Evolutionary conservation across 2,113 vertebrate genomes (phyloP).

Genomic region (Aegotheles bennettii): DNA sequence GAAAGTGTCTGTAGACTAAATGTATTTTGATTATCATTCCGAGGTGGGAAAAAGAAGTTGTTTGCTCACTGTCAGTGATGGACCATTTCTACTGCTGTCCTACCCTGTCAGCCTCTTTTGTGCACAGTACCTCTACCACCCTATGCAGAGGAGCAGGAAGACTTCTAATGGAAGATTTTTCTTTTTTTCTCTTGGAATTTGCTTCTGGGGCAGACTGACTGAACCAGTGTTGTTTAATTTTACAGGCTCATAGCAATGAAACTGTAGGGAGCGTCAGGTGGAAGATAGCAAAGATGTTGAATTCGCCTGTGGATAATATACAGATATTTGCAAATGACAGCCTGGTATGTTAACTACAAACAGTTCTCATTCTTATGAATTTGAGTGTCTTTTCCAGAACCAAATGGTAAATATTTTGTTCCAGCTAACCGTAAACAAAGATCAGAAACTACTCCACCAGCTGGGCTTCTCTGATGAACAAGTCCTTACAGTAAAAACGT

Average conservation of each 20-base stretch:
- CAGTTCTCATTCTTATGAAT: neutral
- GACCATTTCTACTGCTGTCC: neutral
- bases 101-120: neutral
- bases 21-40: neutral
- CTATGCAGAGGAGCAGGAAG: neutral
- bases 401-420: conserved; percentile 50
- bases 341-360: conserved; percentile 80
- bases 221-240: conserved; percentile 23
- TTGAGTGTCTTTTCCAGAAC: neutral
- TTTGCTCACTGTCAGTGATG: neutral
- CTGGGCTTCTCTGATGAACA: conserved; percentile 96
- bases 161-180: neutral
- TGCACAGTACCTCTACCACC: neutral
- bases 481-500: conserved; percentile 92
- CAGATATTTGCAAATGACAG: conserved; percentile 99
- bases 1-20: neutral
- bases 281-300: conserved; percentile 96
- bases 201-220: neutral
- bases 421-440: conserved; percentile 95
- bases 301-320: conserved; percentile 94
- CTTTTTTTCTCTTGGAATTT: neutral
- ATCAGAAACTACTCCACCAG: conserved; percentile 97
- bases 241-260: conserved; percentile 97
- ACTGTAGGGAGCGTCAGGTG: conserved; percentile 94
- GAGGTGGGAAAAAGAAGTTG: neutral